Conservation (phyloP, 2,113 vertebrate genomes). For the Seriola dumerili region DNA sequence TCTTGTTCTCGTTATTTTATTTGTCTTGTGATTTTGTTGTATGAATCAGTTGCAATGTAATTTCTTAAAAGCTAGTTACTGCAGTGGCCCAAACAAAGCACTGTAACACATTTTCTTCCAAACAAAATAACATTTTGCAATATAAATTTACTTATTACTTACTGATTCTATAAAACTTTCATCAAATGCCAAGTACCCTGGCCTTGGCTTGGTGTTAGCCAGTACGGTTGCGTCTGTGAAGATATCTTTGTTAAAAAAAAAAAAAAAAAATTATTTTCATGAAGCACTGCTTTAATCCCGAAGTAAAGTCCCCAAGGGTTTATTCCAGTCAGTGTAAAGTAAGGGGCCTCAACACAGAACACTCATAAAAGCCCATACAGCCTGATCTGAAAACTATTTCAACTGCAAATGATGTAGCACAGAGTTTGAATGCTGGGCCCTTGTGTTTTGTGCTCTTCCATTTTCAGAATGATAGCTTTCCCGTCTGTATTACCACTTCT, state of each 20-base stretch:
- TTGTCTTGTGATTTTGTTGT: background rate
- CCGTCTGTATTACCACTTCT: conserved; percentile 49
- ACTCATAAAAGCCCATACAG: background rate
- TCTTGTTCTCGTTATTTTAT: background rate
- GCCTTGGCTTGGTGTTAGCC: background rate
- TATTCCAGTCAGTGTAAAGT: background rate
- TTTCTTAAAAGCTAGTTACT: conserved; percentile 16
- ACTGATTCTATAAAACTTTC: background rate
- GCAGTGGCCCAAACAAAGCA: background rate
- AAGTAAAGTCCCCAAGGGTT: background rate
- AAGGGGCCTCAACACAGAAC: background rate
- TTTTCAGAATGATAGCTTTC: conserved; percentile 39
- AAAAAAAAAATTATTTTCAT: background rate
- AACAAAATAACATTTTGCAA: background rate
- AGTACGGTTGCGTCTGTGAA: background rate
- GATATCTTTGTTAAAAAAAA: background rate
- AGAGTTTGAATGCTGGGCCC: background rate
- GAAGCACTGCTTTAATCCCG: background rate
- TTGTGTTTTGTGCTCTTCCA: conserved; percentile 2
- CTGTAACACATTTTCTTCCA: background rate
- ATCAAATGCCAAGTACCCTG: background rate
- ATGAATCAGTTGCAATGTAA: conserved; percentile 1
- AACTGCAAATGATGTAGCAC: conserved; percentile 1
- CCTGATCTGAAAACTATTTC: conserved; percentile 9
- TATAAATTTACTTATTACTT: background rate